Evolutionary conservation across 1,140 invertebrate species (phyloP), one percentile per base, ranked within the genome.

Genomic region (Lepidurus couesii): DNA sequence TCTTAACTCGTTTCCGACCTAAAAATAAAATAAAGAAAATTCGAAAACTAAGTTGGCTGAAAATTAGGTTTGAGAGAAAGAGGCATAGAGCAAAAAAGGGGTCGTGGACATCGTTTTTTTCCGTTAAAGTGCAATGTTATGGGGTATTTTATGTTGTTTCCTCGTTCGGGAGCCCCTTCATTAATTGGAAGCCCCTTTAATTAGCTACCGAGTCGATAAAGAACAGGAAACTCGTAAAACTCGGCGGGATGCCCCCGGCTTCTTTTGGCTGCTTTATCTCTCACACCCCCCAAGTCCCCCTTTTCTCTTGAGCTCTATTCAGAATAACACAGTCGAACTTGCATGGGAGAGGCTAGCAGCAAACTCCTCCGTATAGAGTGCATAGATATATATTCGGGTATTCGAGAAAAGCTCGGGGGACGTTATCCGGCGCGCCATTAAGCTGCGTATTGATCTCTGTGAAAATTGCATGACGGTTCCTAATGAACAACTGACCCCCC

Each of bases 181-280:
- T 65, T 65, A 65, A 65, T 65, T 65, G 53, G 53, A 65, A 65
- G 53, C 53, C 53, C 53, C 53, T 65, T 65, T 65, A 65, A 65
- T 65, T 65, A 65, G 53, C 53, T 65, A 65, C 53, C 53, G 53
- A 65, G 53, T 65, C 53, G 53, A 65, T 65, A 65, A 65, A 65
- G 53, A 65, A 65, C 53, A 65, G 53, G 53, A 65, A 65, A 65
- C 53, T 65, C 53, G 53, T 65, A 65, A 65, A 65, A 65, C 53
- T 65, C 53, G 53, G 53, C 53, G 53, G 53, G 53, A 65, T 65
- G 53, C 53, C 53, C 53, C 53, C 53, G 53, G 53, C 53, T 65
- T 65, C 53, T 65, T 65, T 65, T 65, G 21, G 53, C 53, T 21
- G 53, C 53, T 65, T 65, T 65, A 65, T 65, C 53, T 65, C 53